phyloP scores from a whole-genome alignment of 23 tunicate genomes.

The Halocynthia roretzi region DNA sequence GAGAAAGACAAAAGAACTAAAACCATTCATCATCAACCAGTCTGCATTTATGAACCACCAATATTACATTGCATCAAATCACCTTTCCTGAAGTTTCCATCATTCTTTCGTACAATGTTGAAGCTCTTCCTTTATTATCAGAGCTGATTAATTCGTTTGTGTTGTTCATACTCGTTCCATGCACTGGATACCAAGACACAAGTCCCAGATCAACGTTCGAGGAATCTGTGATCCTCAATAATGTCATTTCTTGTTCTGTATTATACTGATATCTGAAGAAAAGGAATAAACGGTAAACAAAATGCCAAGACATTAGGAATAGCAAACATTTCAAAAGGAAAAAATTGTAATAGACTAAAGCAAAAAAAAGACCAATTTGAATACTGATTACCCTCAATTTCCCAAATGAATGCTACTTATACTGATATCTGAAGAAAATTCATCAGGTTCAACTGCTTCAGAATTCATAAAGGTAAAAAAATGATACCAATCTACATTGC shows the following conservation, averaged over 20 bases:
- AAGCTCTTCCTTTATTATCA: conserved; percentile 92
- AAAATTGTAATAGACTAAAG: background rate
- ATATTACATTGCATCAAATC: background rate
- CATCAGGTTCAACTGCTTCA: too few species aligned
- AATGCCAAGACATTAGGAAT: too few species aligned
- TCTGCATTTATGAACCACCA: background rate
- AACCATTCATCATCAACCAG: background rate
- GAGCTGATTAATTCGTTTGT: conserved; percentile 82
- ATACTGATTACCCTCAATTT: too few species aligned
- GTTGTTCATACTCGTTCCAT: conserved; percentile 90
- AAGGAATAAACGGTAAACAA: too few species aligned
- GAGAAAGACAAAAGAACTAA: background rate
- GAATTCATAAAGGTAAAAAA: too few species aligned
- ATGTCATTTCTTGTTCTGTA: conserved; percentile 82
- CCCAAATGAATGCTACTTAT: too few species aligned
- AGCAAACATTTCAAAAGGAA: background rate
- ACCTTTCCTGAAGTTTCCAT: conserved; percentile 79
- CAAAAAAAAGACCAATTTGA: background rate
- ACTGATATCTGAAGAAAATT: too few species aligned
- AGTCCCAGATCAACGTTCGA: conserved; percentile 44
- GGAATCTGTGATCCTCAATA: conserved; percentile 51
- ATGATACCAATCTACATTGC: too few species aligned
- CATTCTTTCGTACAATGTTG: conserved; percentile 62
- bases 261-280: conserved; percentile 53
- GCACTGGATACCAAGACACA: conserved; percentile 88